Evolutionary conservation across 2,888 invertebrate genomes (phyloP), one percentile per base, ranked within the genome.

Genomic region (Drosophila tanythrix): DNA sequence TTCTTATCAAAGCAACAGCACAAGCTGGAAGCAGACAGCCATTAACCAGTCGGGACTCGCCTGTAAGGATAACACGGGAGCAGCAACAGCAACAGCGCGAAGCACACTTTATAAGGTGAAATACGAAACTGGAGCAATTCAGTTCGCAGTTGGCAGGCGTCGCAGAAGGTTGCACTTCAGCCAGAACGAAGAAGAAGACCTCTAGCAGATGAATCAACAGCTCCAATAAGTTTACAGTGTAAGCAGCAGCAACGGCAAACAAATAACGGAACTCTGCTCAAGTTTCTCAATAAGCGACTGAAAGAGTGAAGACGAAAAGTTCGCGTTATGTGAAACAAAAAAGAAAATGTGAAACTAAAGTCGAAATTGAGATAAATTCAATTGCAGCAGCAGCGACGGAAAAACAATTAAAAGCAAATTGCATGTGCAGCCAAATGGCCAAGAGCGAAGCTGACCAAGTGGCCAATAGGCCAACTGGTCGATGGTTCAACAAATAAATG

Each of bases 111-210:
- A 87, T 81, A 89, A 89, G 90, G 83, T 81, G 83, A 81, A 82
- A 75, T 74, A 73, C 89, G 82, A 82, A 86, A 83, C 79, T 83
- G 84, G 83, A 86, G 89, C 85, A 90, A 75, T 84, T 91, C 90
- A 91, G 91, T 91, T 90, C 89, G 90, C 89, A 90, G 86, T 90
- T 89, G 91, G 91, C 91, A 86, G 88, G 91, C 90, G 88, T 82
- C 77, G 90, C 81, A 76, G 88, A 82, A 84, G 86, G 91, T 91
- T 80, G 83, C 67, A 77, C 65, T 72, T 33, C 33, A 59, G 29
- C 40, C 21, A 61, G 60, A n/a, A 58, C 53, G 58, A 53, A 50
- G 48, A 27, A 46, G 38, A 27, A 61, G 36, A 11, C 38, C 21
- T n/a, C 4, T 46, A 25, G 25, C 46, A 60, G 21, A 43, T 58